These are phyloP conservation scores for Eugnorisma glareosa DNA, from an alignment of 2,888 invertebrate genomes.

Conservation along the genomic window DNA sequence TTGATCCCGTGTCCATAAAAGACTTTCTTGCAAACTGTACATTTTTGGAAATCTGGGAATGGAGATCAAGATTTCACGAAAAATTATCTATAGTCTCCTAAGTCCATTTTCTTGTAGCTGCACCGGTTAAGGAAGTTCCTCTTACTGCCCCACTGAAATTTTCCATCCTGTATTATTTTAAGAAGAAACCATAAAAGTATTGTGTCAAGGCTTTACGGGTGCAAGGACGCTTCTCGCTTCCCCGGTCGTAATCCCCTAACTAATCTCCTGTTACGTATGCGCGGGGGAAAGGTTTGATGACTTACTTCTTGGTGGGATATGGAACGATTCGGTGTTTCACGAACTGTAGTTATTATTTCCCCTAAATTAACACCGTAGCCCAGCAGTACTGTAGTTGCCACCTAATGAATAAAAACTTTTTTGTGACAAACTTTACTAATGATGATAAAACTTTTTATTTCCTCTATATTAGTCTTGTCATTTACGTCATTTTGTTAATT, in stretches of 20 bases:
- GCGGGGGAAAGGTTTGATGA: not conserved
- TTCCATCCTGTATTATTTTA: not conserved
- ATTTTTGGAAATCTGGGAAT: not conserved
- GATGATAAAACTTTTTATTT: conserved; percentile 26
- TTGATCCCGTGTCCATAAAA: not conserved
- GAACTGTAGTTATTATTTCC: not conserved
- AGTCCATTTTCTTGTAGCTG: no score
- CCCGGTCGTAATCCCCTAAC: conserved; percentile 1
- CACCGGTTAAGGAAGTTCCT: no score
- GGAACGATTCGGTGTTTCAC: not conserved
- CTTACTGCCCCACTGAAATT: no score
- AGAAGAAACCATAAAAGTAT: conserved; percentile 15
- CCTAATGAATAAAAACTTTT: conserved; percentile 17
- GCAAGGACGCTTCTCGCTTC: not conserved
- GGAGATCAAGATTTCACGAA: not conserved
- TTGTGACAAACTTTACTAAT: not conserved
- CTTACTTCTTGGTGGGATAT: not conserved
- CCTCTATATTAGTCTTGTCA: conserved; percentile 16
- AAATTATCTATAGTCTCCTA: no score
- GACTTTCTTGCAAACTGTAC: not conserved
- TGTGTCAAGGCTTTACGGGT: conserved; percentile 7
- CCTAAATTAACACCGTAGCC: not conserved
- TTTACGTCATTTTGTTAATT: conserved; percentile 54
- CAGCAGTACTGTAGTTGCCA: not conserved
- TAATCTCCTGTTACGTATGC: not conserved